Percentiles rank a stretch among this genome's conserved stretches.
Evolutionary conservation across 2,113 vertebrate genomes (phyloP).

Genomic region (Callorhinus ursinus): DNA sequence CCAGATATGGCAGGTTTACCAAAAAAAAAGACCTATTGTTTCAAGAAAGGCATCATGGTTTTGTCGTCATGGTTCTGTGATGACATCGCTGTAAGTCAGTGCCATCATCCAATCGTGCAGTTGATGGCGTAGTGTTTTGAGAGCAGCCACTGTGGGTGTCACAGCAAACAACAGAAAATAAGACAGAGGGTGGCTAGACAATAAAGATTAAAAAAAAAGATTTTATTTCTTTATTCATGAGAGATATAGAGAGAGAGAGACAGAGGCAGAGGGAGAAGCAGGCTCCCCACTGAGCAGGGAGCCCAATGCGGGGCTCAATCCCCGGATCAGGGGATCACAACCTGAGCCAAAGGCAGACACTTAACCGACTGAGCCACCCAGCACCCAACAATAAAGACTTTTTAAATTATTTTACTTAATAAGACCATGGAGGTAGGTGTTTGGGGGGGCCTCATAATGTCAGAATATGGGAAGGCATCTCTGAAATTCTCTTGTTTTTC

Average conservation of each 20-base stretch:
- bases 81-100: not conserved
- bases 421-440: not conserved
- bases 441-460: not conserved
- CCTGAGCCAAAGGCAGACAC: not conserved
- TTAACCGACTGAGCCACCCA: not conserved
- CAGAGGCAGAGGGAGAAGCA: not conserved
- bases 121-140: not conserved
- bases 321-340: not conserved
- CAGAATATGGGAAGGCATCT: not conserved
- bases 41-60: not conserved
- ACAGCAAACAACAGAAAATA: not conserved
- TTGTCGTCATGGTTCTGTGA: not conserved
- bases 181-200: not conserved
- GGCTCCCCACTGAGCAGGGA: not conserved
- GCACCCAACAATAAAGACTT: not conserved
- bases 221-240: not conserved
- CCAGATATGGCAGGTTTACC: not conserved
- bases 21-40: not conserved
- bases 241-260: not conserved
- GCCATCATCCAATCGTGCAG: not conserved
- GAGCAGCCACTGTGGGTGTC: accelerated
- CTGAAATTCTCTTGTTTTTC: not conserved
- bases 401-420: not conserved
- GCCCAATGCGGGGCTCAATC: not conserved
- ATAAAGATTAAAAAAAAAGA: not conserved